These are phyloP conservation scores for Boloria euphrosyne DNA, from an alignment of 2,888 invertebrate genomes.

Conservation along the genomic window DNA sequence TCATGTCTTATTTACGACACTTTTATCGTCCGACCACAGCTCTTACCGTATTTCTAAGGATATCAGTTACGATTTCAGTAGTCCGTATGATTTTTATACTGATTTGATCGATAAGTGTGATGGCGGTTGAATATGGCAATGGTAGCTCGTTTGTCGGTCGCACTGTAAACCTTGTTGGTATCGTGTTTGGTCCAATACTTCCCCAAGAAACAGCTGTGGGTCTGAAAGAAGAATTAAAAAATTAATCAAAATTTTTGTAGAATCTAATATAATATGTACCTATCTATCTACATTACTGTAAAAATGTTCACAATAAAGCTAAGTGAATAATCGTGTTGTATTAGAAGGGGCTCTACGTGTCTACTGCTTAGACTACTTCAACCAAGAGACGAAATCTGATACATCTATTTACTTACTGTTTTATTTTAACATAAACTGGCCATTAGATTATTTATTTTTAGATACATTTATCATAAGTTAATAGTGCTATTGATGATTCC, in stretches of 20 bases:
- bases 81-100: slow-evolving; percentile 76
- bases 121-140: slow-evolving; percentile 64
- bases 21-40: slow-evolving; percentile 66
- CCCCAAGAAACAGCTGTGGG: slow-evolving; percentile 61
- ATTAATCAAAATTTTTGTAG: no score
- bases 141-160: slow-evolving; percentile 57
- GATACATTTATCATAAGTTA: no score
- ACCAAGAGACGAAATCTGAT: no score
- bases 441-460: no score
- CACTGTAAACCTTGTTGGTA: slow-evolving; percentile 62
- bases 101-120: slow-evolving; percentile 75
- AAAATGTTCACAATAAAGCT: no score
- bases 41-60: slow-evolving; percentile 72
- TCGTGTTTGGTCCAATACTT: slow-evolving; percentile 53
- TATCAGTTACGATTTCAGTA: slow-evolving; percentile 72
- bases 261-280: background rate
- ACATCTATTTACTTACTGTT: no score
- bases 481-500: no score
- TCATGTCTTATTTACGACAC: slow-evolving; percentile 11
- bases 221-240: slow-evolving; percentile 51
- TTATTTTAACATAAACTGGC: no score
- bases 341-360: no score
- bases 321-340: no score
- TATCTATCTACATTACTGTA: no score
- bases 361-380: no score